phyloP scores from a whole-genome alignment of 2,888 invertebrate genomes.

The Calliopum simillimum region DNA sequence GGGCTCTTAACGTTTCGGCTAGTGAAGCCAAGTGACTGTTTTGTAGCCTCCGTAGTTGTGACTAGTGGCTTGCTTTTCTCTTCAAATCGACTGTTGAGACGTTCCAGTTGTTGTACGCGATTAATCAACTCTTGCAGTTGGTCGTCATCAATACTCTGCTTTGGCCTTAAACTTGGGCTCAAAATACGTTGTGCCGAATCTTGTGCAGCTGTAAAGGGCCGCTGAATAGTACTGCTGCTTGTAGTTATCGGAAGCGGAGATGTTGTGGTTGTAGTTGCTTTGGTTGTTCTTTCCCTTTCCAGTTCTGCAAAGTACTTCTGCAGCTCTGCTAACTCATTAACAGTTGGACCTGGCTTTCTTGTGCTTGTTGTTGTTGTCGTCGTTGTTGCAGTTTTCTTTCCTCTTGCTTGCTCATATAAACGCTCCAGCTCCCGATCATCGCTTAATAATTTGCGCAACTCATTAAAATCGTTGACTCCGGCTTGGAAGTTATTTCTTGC shows the following conservation, averaged over 20 bases:
- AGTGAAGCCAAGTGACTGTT: conserved; percentile 49
- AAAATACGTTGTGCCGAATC: conserved; percentile 41
- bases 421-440: conserved; percentile 65
- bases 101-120: conserved; percentile 66
- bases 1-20: conserved; percentile 55
- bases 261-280: conserved; percentile 40
- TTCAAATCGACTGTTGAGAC: conserved; percentile 45
- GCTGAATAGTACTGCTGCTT: conserved; percentile 44
- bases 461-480: conserved; percentile 67
- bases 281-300: conserved; percentile 58
- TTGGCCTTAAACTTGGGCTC: conserved; percentile 20
- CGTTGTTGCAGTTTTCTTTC: conserved; percentile 51
- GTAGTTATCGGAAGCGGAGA: conserved; percentile 40
- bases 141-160: conserved; percentile 64
- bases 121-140: conserved; percentile 68
- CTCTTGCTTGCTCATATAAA: conserved; percentile 60
- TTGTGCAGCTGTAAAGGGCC: conserved; percentile 36
- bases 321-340: conserved; percentile 45
- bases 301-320: conserved; percentile 63
- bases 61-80: background rate
- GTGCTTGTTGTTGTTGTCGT: conserved; percentile 62
- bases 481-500: conserved; percentile 16
- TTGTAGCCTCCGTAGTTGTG: conserved; percentile 39
- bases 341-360: conserved; percentile 57
- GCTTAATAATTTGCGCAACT: conserved; percentile 67